These are phyloP conservation scores for Sus cebifrons DNA, from an alignment of 2,797 vertebrate species.

Conservation along the genomic window DNA sequence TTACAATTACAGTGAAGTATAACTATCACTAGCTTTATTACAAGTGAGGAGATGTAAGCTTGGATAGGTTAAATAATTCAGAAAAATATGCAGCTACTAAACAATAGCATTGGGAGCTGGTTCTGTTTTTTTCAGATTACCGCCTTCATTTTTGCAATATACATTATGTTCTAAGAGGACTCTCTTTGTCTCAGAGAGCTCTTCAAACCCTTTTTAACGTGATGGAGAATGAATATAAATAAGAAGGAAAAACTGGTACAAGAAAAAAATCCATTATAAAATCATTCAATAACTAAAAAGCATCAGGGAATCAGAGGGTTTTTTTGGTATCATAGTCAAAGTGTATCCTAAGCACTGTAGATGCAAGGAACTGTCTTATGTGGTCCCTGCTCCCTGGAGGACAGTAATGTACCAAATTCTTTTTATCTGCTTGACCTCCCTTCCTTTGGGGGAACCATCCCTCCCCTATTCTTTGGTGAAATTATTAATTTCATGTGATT, in stretches of 20 bases:
- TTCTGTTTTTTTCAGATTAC: background rate
- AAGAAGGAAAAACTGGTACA: background rate
- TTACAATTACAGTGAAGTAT: background rate
- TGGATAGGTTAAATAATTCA: conserved; percentile 34
- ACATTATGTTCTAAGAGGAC: background rate
- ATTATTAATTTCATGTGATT: background rate
- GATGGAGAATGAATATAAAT: background rate
- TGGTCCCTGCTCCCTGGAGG: background rate
- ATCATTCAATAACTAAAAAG: conserved; percentile 19
- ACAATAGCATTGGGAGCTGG: background rate
- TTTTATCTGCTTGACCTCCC: background rate
- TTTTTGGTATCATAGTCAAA: background rate
- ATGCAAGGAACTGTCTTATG: background rate
- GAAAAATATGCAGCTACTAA: background rate
- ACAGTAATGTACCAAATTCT: background rate
- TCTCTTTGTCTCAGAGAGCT: background rate
- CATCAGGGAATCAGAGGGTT: background rate
- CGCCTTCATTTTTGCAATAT: background rate
- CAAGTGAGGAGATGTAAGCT: background rate
- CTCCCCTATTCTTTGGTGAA: background rate
- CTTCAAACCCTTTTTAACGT: conserved; percentile 34
- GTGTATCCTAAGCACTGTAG: background rate
- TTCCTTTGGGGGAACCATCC: background rate
- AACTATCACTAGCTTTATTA: background rate
- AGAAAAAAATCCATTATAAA: conserved; percentile 27